phyloP scores from a whole-genome alignment of 1,140 invertebrate species.

The Dendroctonus ponderosae region DNA sequence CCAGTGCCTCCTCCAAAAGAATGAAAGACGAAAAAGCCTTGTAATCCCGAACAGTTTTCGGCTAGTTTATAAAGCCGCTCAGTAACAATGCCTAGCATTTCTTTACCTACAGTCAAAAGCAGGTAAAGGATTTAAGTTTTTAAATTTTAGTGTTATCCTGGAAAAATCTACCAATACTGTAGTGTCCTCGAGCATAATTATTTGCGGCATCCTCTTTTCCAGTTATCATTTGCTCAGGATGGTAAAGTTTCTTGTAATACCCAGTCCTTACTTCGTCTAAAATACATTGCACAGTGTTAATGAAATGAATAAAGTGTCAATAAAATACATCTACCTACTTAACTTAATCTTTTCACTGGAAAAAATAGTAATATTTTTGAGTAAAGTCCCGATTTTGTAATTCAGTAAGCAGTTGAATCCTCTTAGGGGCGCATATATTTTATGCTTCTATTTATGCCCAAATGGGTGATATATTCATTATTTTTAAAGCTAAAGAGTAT shows the following conservation, averaged over 20 bases:
- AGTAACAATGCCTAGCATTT: conserved; percentile 63
- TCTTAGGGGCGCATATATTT: too few relatives aligned
- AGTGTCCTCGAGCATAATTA: conserved; percentile 83
- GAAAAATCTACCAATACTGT: conserved; percentile 67
- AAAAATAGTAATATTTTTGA: too few relatives aligned
- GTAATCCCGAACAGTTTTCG: conserved; percentile 64
- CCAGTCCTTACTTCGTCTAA: conserved; percentile 72
- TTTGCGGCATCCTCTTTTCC: conserved; percentile 86
- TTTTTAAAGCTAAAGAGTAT: too few relatives aligned
- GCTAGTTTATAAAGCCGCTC: conserved; percentile 58
- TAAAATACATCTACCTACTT: too few relatives aligned
- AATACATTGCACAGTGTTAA: neutral
- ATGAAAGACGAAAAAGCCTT: conserved; percentile 79
- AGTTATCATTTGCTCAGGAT: conserved; percentile 73
- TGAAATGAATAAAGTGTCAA: too few relatives aligned
- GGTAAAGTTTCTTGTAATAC: conserved; percentile 70
- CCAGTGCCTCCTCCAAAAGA: conserved; percentile 90
- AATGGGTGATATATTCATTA: too few relatives aligned
- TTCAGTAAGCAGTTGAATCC: too few relatives aligned
- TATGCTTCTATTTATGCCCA: too few relatives aligned
- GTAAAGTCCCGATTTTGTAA: too few relatives aligned
- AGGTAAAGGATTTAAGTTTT: too few relatives aligned
- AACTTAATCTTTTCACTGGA: too few relatives aligned
- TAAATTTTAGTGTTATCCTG: too few relatives aligned
- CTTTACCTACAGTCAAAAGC: conserved; percentile 59